A percentile compares a stretch with the other conserved stretches of the same genome.
Evolutionary conservation across 1,140 invertebrate species (phyloP).

Genomic region (Drosophila micromelanica): DNA sequence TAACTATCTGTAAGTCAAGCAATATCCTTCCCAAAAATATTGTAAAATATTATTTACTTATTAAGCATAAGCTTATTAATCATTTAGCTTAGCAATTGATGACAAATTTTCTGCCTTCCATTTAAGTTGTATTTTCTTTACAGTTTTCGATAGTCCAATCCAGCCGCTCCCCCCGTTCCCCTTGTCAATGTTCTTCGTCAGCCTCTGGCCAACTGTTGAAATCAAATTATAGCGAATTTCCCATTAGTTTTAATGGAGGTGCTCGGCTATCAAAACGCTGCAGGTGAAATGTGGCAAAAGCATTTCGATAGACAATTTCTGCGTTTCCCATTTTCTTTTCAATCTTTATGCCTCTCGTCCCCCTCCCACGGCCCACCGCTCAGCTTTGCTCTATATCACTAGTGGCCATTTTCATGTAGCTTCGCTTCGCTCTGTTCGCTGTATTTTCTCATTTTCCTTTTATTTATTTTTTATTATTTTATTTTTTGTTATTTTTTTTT

Average conservation of each 20-base stretch:
- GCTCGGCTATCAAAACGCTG: constrained; percentile 67
- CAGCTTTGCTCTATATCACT: neutral
- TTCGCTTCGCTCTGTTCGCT: constrained; percentile 11
- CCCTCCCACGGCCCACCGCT: too few relatives aligned
- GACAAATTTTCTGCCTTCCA: too few relatives aligned
- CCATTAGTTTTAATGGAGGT: constrained; percentile 82
- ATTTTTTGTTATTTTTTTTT: constrained; percentile 7
- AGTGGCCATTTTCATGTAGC: constrained; percentile 69
- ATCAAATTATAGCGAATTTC: constrained; percentile 81
- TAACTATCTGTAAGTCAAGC: too few relatives aligned
- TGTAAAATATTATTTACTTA: too few relatives aligned
- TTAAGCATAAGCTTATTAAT: too few relatives aligned
- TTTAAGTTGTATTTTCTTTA: neutral
- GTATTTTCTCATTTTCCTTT: constrained; percentile 77
- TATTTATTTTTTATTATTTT: constrained; percentile 81
- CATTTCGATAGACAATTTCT: constrained; percentile 73
- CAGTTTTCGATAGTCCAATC: neutral
- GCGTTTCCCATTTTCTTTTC: constrained; percentile 42
- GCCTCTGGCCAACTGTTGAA: constrained; percentile 42
- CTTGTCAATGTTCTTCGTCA: neutral
- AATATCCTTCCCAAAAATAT: too few relatives aligned
- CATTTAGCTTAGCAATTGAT: too few relatives aligned
- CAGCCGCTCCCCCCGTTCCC: neutral
- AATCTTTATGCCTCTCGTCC: constrained; percentile 7
- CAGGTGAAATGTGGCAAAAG: constrained; percentile 68